Percentiles rank a stretch among this genome's conserved stretches.
These are phyloP conservation scores for Tyto alba DNA, from an alignment of 2,113 vertebrate species.

Conservation along the genomic window DNA sequence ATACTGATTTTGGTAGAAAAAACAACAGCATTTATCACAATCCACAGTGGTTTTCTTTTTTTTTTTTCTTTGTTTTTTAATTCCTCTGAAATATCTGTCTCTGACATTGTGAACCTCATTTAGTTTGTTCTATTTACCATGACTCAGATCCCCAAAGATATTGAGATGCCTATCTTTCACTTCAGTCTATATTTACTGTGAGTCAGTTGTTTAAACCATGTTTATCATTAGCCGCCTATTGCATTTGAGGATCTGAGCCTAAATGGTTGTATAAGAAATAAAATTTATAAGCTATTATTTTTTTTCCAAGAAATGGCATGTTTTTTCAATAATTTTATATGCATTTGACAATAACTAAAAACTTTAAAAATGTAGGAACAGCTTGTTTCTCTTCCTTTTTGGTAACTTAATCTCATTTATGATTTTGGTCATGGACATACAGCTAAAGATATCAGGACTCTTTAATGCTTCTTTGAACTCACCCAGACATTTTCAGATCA, in stretches of 20 bases:
- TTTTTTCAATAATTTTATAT: neutral
- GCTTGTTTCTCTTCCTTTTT: neutral
- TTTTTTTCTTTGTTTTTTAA: neutral
- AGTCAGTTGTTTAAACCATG: neutral
- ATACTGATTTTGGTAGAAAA: neutral
- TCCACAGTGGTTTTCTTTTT: neutral
- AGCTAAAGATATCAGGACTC: neutral
- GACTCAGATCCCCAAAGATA: neutral
- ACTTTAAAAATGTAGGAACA: neutral
- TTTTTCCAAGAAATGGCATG: neutral
- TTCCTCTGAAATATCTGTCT: neutral
- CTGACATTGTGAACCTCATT: neutral
- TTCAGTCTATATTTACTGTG: neutral
- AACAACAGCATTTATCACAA: neutral
- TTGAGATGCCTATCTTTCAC: neutral
- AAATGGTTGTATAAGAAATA: neutral
- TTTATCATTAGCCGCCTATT: neutral
- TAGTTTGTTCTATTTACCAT: neutral
- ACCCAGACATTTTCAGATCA: neutral
- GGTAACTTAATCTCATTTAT: neutral
- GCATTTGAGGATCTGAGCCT: neutral
- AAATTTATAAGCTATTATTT: neutral
- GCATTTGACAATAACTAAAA: neutral
- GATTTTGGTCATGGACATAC: neutral
- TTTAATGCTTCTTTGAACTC: neutral